Evolutionary conservation across 2,797 vertebrate species (phyloP), one percentile per base, ranked within the genome.

Genomic region (Anguilla marmorata): DNA sequence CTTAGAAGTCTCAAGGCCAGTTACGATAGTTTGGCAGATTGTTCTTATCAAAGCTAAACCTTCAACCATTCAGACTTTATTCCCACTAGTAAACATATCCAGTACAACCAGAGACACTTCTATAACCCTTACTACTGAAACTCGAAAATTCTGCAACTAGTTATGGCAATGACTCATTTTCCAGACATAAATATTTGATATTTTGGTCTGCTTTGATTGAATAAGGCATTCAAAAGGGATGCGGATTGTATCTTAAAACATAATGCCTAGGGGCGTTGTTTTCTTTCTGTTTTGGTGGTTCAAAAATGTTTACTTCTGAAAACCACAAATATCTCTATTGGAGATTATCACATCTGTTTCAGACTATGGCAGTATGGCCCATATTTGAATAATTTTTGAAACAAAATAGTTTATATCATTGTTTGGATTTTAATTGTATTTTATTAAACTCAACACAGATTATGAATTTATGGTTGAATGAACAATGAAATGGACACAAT

Each of bases 151-250:
- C 54, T 56, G 82, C 12, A 84, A 56, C 48, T 84, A 27, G 48
- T 41, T 79, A 41, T 56, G 52, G n/a, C 82, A 84, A 30, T 52
- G 50, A 50, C 1, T 84, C n/a, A 74, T 85, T 76, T 72, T 41
- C 33, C 27, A 84, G 21, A 0, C 69, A 37, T 76, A 86, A 74
- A 76, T 88, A 85, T 85, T 76, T 85, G 66, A 85, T 56, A 24
- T 56, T 74, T 87, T 84, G 80, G 82, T 87, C 3, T 87, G 80
- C 82, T 87, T 84, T 54, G 48, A 85, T 45, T 86, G 50, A 86
- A 54, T 86, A 41, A 74, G 16, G 85, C 69, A 86, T 30, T 54
- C 24, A n/a, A 74, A 58, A 8, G 63, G 30, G 24, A 56, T 58
- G 50, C 30, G 84, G 45, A 45, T 58, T 85, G 82, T 56, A 58